Evolutionary conservation across 1,140 invertebrate genomes (phyloP).

Genomic region (Caenorhabditis inopinata): DNA sequence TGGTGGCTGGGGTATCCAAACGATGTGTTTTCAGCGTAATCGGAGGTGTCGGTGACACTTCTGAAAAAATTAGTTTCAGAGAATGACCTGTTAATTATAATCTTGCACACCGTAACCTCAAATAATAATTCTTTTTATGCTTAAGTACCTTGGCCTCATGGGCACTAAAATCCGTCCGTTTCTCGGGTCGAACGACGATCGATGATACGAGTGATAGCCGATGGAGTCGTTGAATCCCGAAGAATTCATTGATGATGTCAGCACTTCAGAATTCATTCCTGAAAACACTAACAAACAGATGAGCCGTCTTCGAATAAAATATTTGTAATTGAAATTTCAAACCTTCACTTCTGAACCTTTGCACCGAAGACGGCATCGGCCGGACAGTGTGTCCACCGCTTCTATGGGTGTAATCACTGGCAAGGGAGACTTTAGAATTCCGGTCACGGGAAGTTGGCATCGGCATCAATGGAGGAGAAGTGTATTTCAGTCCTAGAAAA

Average conservation of each 20-base stretch:
- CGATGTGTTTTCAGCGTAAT: neutral
- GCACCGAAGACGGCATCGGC: constrained; percentile 22
- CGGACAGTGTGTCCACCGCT: neutral
- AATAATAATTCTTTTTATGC: too few relatives aligned
- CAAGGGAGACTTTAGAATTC: neutral
- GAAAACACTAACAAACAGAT: neutral
- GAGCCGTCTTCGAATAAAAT: too few relatives aligned
- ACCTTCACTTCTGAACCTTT: constrained; percentile 43
- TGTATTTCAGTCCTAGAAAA: neutral
- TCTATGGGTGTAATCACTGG: neutral
- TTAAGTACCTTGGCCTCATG: neutral
- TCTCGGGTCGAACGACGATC: constrained; percentile 11
- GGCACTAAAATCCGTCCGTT: neutral
- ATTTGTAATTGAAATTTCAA: too few relatives aligned
- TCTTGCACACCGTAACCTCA: too few relatives aligned
- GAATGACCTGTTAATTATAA: too few relatives aligned
- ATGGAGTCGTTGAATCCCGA: constrained; percentile 26
- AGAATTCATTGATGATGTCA: constrained; percentile 16
- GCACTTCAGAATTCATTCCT: constrained; percentile 23
- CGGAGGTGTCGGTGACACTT: constrained; percentile 17
- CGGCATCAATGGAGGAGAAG: neutral
- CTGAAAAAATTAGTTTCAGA: neutral
- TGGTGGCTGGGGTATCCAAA: neutral
- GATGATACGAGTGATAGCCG: constrained; percentile 19
- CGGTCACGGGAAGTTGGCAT: neutral